Percentiles rank a stretch among this genome's conserved stretches.
These are phyloP conservation scores for Lucilia sericata DNA, from an alignment of 1,140 invertebrate genomes.

Conservation along the genomic window DNA sequence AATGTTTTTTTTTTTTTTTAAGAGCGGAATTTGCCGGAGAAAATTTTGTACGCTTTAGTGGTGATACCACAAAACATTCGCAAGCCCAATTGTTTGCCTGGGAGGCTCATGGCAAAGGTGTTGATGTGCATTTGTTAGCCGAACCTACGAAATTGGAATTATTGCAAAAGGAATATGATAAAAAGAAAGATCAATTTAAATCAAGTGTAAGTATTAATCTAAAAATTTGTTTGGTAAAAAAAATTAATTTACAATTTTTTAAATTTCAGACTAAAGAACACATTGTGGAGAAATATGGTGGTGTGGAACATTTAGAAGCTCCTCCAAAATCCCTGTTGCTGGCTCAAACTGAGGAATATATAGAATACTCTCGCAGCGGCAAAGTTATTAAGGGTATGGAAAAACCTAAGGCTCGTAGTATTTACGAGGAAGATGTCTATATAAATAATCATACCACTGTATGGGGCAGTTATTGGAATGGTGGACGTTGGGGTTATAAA, in stretches of 20 bases:
- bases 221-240: background rate
- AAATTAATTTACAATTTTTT: background rate
- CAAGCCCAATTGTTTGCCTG: conserved; percentile 97
- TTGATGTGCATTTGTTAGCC: conserved; percentile 96
- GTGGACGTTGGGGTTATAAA: conserved; percentile 94
- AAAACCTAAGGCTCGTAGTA: conserved; percentile 81
- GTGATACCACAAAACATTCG: conserved; percentile 92
- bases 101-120: conserved; percentile 93
- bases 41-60: conserved; percentile 94
- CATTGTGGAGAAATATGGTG: conserved; percentile 71
- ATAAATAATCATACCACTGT: conserved; percentile 94
- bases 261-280: conserved; percentile 61
- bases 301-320: conserved; percentile 89
- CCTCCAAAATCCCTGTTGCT: conserved; percentile 88
- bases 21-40: conserved; percentile 92
- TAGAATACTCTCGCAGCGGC: conserved; percentile 95
- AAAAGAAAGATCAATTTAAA: conserved; percentile 90
- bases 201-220: conserved; percentile 64
- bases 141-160: conserved; percentile 98
- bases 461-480: conserved; percentile 96
- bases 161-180: conserved; percentile 89
- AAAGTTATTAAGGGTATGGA: conserved; percentile 88
- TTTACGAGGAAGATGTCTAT: conserved; percentile 95
- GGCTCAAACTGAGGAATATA: conserved; percentile 96
- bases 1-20: background rate